A percentile compares a stretch with the other conserved stretches of the same genome.
These are phyloP conservation scores for Chelonus insularis DNA, from an alignment of 1,140 invertebrate species.

Conservation along the genomic window DNA sequence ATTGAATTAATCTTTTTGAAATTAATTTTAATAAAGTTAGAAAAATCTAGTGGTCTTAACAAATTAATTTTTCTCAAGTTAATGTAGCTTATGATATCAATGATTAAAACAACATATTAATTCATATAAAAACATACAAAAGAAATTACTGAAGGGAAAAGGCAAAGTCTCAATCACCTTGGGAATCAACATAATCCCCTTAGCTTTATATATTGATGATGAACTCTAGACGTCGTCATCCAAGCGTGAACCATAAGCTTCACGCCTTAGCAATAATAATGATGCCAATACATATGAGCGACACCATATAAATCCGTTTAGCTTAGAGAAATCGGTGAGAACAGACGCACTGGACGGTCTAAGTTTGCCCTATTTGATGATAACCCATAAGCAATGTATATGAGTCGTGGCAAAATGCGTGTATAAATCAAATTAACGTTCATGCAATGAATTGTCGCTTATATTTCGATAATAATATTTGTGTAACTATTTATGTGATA, in stretches of 20 bases:
- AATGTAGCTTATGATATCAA: too few relatives aligned
- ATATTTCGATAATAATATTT: too few relatives aligned
- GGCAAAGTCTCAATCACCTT: constrained; percentile 25
- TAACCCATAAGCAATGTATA: constrained; percentile 11
- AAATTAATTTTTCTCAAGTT: too few relatives aligned
- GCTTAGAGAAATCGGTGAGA: constrained; percentile 40
- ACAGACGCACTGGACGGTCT: constrained; percentile 43
- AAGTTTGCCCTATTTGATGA: neutral
- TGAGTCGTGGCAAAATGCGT: constrained; percentile 6
- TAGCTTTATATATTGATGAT: constrained; percentile 33
- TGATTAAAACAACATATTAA: too few relatives aligned
- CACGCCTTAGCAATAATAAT: constrained; percentile 40
- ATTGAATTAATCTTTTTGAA: too few relatives aligned
- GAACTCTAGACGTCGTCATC: constrained; percentile 34
- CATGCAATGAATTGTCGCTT: constrained; percentile 10
- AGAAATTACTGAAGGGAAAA: constrained; percentile 12
- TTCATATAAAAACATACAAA: neutral
- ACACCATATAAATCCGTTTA: constrained; percentile 37
- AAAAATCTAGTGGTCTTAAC: too few relatives aligned
- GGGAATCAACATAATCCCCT: constrained; percentile 42
- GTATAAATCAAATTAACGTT: constrained; percentile 50
- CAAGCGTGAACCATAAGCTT: constrained; percentile 44
- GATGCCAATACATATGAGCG: constrained; percentile 24
- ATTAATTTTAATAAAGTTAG: too few relatives aligned
- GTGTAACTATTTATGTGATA: neutral